Evolutionary conservation across 2,888 invertebrate species (phyloP).

Genomic region (Epistrophella euchroma): DNA sequence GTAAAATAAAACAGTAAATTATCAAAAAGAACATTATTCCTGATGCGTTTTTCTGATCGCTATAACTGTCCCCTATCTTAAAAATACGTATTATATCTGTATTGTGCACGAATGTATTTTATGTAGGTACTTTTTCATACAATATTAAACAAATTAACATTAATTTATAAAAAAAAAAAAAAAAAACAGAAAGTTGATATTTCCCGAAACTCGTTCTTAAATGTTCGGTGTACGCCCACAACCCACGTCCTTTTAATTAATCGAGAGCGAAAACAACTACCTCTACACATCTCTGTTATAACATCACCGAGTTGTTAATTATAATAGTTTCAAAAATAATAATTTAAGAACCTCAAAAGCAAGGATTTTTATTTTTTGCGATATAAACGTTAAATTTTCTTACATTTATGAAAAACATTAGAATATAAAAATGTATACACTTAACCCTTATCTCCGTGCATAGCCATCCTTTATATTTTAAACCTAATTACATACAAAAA

Average conservation of each 20-base stretch:
- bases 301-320: not conserved
- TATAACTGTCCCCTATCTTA: too few species aligned
- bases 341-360: not conserved
- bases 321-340: not conserved
- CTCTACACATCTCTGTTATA: too few species aligned
- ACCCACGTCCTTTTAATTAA: not conserved
- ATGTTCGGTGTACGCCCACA: not conserved
- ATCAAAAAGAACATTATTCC: too few species aligned
- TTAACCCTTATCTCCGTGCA: not conserved
- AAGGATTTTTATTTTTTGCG: not conserved
- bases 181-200: not conserved
- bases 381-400: not conserved
- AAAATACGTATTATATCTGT: too few species aligned
- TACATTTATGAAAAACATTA: too few species aligned
- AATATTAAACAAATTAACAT: too few species aligned
- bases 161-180: not conserved
- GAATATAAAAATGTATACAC: not conserved
- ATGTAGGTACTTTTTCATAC: too few species aligned
- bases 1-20: too few species aligned
- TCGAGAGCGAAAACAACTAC: too few species aligned
- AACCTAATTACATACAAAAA: conserved; percentile 57
- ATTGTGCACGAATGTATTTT: too few species aligned
- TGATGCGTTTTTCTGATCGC: too few species aligned
- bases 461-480: conserved; percentile 41
- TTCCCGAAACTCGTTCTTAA: not conserved